Percentiles rank a stretch among this genome's conserved stretches.
Conservation (phyloP, 2,888 invertebrate species). For the Troilus luridus region DNA sequence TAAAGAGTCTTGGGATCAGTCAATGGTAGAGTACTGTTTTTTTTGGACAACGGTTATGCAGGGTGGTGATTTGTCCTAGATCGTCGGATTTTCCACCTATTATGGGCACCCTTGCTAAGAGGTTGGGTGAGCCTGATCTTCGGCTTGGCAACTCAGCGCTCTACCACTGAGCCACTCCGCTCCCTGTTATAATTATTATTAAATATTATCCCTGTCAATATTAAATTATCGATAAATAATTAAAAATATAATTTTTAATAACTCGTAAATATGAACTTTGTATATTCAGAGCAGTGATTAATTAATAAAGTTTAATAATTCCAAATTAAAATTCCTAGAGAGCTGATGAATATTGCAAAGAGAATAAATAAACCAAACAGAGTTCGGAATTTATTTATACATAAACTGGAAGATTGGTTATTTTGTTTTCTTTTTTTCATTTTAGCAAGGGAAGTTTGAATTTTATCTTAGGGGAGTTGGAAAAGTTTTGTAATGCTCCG, state of each 20-base stretch:
- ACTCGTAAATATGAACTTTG: neutral
- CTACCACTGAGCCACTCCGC: no score
- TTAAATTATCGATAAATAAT: neutral
- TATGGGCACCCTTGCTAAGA: no score
- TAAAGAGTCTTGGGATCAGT: no score
- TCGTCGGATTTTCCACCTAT: no score
- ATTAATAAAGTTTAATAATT: neutral
- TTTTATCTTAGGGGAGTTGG: conserved; percentile 39
- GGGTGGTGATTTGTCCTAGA: no score
- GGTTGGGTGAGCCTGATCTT: no score
- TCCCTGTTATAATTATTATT: no score
- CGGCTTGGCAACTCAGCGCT: no score
- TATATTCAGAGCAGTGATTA: neutral
- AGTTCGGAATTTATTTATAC: conserved; percentile 34
- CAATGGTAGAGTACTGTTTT: no score
- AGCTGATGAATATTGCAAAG: conserved; percentile 20
- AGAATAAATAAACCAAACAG: conserved; percentile 30
- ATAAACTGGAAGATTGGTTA: conserved; percentile 40
- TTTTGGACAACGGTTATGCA: no score
- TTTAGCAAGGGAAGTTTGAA: conserved; percentile 24
- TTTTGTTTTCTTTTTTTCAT: conserved; percentile 38
- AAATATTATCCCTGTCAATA: no score
- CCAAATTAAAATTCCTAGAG: neutral
- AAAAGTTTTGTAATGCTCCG: conserved; percentile 32
- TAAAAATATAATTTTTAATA: neutral